Conservation (phyloP, 2,888 invertebrate genomes). For the Acronicta leporina region DNA sequence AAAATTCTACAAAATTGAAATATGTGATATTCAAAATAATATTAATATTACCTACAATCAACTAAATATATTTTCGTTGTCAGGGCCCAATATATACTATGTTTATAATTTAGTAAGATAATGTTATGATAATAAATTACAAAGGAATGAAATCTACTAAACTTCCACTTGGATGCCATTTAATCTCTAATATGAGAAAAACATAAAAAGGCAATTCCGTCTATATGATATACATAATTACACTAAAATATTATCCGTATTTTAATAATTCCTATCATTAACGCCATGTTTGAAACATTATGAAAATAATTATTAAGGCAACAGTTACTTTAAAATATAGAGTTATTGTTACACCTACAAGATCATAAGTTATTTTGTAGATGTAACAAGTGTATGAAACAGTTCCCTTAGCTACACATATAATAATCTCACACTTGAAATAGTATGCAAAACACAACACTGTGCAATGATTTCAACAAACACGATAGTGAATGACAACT, state of each 20-base stretch:
- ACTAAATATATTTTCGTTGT: conserved; percentile 70
- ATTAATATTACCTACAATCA: conserved; percentile 13
- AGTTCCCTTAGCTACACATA: conserved; percentile 65
- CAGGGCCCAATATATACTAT: conserved; percentile 58
- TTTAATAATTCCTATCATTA: conserved; percentile 62
- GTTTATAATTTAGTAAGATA: background rate
- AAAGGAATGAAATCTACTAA: conserved; percentile 62
- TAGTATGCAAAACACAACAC: conserved; percentile 34
- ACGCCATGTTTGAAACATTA: conserved; percentile 69
- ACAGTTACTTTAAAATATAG: conserved; percentile 65
- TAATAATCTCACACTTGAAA: conserved; percentile 71
- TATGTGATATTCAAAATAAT: conserved; percentile 17
- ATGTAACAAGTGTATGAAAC: conserved; percentile 61
- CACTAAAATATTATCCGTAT: conserved; percentile 66
- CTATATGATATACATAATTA: conserved; percentile 54
- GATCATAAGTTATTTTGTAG: conserved; percentile 46
- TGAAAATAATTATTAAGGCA: conserved; percentile 80
- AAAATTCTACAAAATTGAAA: conserved; percentile 28
- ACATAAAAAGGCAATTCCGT: conserved; percentile 71
- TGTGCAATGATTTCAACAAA: conserved; percentile 48
- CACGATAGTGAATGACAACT: conserved; percentile 47
- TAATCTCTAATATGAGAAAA: conserved; percentile 55
- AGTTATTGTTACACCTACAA: conserved; percentile 67
- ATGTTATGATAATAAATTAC: conserved; percentile 48
- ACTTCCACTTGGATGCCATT: conserved; percentile 56